Evolutionary conservation across 2,113 vertebrate species (phyloP), one percentile per base, ranked within the genome.

Genomic region (Dicrurus megarhynchus): DNA sequence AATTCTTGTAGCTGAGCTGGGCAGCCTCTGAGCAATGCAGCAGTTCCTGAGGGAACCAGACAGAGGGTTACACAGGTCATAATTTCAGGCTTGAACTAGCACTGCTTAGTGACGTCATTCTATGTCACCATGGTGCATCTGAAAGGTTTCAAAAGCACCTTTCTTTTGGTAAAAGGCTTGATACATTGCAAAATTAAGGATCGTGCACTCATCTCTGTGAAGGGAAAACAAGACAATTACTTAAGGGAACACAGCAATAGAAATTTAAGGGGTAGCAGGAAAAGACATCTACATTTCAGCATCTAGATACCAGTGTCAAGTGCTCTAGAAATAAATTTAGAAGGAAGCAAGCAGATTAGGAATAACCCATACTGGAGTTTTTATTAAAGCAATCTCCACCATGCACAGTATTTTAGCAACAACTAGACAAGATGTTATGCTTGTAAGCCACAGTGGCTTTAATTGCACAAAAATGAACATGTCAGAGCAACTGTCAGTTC

Each of bases 281-380:
- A 94, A 14, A 87, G 33, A 47, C 9, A 70, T 80, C 27, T 75
- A 46, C 12, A 53, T 90, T 92, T 90, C 35, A 46, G 86, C 95
- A 96, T 92, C 90, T 87, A 95, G 65, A 90, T 95, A 94, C 85
- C 76, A 90, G 7, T 8, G 42, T 75, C 33, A 60, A 88, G n/a
- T 46, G 80, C 76, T 93, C 57, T 33, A 87, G 46, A 79, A 93
- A 90, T 10, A 49, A 76, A 83, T 77, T 39, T 83, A 33, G 33
- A 88, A 90, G 64, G 64, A 56, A 10, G 19, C 37, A 73, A 79
- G 64, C 13, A 73, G 23, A 77, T 68, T 2, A 57, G 22, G 32
- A 92, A 67, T 35, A 87, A 20, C 9, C 37, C 32, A 42, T 8
- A 50, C 3, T 82, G 53, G 32, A 63, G 26, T 69, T 87, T 61